A percentile compares a stretch with the other conserved stretches of the same genome.
phyloP scores from a whole-genome alignment of 2,888 invertebrate genomes.

The Busseola fusca region DNA sequence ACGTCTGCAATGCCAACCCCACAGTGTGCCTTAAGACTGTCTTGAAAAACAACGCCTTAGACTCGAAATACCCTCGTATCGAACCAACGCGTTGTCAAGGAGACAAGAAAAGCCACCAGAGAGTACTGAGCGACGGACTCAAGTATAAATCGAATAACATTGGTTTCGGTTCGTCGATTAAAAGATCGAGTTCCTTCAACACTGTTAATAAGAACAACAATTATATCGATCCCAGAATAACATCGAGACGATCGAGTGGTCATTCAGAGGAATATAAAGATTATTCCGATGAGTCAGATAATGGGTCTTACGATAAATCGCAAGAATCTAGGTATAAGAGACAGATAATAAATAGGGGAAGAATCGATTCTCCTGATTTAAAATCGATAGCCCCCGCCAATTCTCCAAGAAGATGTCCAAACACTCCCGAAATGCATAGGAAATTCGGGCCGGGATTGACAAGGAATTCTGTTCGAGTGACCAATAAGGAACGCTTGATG shows the following conservation, averaged over 20 bases:
- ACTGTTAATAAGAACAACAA: slow-evolving; percentile 86
- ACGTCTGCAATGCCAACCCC: slow-evolving; percentile 78
- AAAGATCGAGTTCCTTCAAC: slow-evolving; percentile 91
- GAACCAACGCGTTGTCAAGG: slow-evolving; percentile 84
- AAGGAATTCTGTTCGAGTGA: slow-evolving; percentile 80
- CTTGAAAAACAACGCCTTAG: slow-evolving; percentile 83
- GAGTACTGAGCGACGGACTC: slow-evolving; percentile 70
- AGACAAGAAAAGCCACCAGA: slow-evolving; percentile 72
- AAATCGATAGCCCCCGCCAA: slow-evolving; percentile 84
- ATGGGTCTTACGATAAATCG: slow-evolving; percentile 78
- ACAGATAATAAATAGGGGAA: slow-evolving; percentile 90
- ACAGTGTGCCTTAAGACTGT: slow-evolving; percentile 82
- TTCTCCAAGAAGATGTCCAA: slow-evolving; percentile 87
- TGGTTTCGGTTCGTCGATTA: slow-evolving; percentile 85
- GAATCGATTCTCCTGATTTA: slow-evolving; percentile 89
- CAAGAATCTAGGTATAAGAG: slow-evolving; percentile 90
- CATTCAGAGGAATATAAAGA: slow-evolving; percentile 80
- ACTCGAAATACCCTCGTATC: slow-evolving; percentile 79
- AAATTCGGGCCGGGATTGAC: slow-evolving; percentile 88
- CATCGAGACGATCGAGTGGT: slow-evolving; percentile 76
- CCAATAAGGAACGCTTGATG: slow-evolving; percentile 87
- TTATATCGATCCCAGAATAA: slow-evolving; percentile 75
- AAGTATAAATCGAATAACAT: slow-evolving; percentile 69
- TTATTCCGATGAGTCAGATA: slow-evolving; percentile 84
- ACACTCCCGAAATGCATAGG: slow-evolving; percentile 90